phyloP scores from a whole-genome alignment of 2,888 invertebrate species.

The Galerucella pusilla region DNA sequence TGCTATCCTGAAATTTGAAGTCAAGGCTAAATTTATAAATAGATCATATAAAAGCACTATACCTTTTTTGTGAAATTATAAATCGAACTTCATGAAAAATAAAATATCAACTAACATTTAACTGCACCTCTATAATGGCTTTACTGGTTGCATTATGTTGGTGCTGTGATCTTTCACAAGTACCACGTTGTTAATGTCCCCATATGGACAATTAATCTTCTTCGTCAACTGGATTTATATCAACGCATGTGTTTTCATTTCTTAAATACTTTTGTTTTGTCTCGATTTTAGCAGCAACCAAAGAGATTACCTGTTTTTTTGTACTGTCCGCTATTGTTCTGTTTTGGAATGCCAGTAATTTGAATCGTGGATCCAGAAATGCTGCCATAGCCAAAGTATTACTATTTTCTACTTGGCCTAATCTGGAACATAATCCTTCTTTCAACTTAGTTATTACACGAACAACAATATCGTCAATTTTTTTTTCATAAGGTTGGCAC shows the following conservation, averaged over 20 bases:
- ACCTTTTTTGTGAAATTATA: too few species aligned
- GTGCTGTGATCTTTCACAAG: background rate
- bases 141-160: background rate
- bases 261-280: background rate
- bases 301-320: background rate
- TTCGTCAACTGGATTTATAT: background rate
- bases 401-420: conserved; percentile 29
- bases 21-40: too few species aligned
- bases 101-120: too few species aligned
- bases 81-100: too few species aligned
- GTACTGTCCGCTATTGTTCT: background rate
- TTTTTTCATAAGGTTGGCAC: background rate
- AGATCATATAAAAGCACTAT: too few species aligned
- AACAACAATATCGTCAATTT: too few species aligned
- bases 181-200: background rate
- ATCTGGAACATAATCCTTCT: conserved; percentile 21
- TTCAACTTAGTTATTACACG: background rate
- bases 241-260: background rate
- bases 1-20: too few species aligned
- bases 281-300: background rate
- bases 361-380: conserved; percentile 37
- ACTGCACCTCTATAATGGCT: conserved; percentile 39
- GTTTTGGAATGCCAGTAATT: conserved; percentile 22
- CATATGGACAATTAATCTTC: too few species aligned
- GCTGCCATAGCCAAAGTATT: conserved; percentile 17